phyloP scores from a whole-genome alignment of 2,888 invertebrate genomes.

The Graphium colonna region DNA sequence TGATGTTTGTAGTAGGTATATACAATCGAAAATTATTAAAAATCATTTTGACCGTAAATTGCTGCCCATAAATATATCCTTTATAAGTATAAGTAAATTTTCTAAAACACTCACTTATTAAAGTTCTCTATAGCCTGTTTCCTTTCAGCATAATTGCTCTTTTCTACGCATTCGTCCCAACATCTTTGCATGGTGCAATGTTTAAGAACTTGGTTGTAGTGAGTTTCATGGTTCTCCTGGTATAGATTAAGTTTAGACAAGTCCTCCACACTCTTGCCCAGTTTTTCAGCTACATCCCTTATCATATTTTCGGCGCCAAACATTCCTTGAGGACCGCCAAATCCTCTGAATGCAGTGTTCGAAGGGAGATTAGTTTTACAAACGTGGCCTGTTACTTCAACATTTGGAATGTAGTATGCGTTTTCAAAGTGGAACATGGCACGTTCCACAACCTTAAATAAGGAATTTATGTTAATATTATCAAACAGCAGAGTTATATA shows the following conservation, averaged over 20 bases:
- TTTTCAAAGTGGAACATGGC: constrained; percentile 92
- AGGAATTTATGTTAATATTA: neutral
- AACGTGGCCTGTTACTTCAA: constrained; percentile 84
- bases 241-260: constrained; percentile 88
- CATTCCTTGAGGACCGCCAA: constrained; percentile 96
- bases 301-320: constrained; percentile 90
- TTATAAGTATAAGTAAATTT: too few species aligned
- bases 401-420: constrained; percentile 88
- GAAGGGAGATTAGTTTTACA: constrained; percentile 95
- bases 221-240: constrained; percentile 87
- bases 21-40: too few species aligned
- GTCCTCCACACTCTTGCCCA: constrained; percentile 82
- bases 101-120: constrained; percentile 80
- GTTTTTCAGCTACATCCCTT: constrained; percentile 85
- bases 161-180: constrained; percentile 87
- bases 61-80: too few species aligned
- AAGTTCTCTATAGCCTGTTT: constrained; percentile 82
- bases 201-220: constrained; percentile 86
- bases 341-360: constrained; percentile 96
- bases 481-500: neutral
- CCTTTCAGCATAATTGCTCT: constrained; percentile 82
- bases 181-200: constrained; percentile 88
- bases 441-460: constrained; percentile 86
- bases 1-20: too few species aligned
- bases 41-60: too few species aligned